A percentile compares a stretch with the other conserved stretches of the same genome.
These are phyloP conservation scores for Lithophane socia DNA, from an alignment of 2,888 invertebrate species.

Conservation along the genomic window DNA sequence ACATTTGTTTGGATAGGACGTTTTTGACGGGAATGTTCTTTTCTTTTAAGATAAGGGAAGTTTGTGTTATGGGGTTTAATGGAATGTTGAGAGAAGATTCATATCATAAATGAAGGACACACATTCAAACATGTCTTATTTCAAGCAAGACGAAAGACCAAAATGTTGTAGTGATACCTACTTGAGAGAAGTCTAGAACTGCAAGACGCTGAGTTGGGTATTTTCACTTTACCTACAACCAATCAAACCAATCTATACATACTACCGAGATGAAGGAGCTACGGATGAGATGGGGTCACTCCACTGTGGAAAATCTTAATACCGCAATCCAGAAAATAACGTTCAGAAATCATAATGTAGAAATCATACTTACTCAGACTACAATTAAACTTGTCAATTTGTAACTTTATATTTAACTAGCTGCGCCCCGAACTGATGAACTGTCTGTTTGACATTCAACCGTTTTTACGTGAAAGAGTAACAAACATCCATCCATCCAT, in stretches of 20 bases:
- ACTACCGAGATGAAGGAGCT: neutral
- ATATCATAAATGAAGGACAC: slow-evolving; percentile 8
- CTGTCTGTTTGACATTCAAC: no score
- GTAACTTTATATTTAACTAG: no score
- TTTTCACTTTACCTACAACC: neutral
- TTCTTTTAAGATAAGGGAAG: slow-evolving; percentile 18
- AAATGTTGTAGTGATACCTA: neutral
- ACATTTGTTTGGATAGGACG: slow-evolving; percentile 54
- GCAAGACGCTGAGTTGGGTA: neutral
- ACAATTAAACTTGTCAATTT: neutral
- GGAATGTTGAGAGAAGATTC: slow-evolving; percentile 10
- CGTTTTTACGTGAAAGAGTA: no score
- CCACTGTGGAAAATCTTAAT: neutral
- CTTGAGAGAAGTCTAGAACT: neutral
- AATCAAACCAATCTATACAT: neutral
- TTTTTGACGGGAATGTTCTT: slow-evolving; percentile 10
- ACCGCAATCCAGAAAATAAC: neutral
- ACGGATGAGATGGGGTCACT: neutral
- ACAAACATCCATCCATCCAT: no score
- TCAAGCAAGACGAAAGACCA: neutral
- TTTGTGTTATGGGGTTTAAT: slow-evolving; percentile 19
- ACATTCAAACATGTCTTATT: neutral
- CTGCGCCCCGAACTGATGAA: no score
- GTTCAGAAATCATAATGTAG: neutral
- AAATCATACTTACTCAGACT: neutral